Evolutionary conservation across 2,797 vertebrate genomes (phyloP), one percentile per base, ranked within the genome.

Genomic region (Caiman crocodilus): DNA sequence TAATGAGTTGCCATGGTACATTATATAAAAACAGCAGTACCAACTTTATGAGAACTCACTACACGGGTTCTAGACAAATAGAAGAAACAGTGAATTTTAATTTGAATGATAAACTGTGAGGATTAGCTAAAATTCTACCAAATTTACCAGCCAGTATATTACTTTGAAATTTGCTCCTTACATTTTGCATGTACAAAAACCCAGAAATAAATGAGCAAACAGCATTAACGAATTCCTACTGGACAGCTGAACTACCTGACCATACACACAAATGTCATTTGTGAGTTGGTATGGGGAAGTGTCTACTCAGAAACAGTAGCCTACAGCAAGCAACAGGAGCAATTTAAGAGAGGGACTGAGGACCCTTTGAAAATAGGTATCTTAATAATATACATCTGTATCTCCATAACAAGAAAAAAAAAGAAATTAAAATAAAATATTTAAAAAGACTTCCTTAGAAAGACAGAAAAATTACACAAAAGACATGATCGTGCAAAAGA

Each of bases 151-250:
- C 35, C 87, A 87, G 64, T 63, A 90, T 87, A 81, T 63, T 88
- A 78, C 26, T 93, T 96, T 58, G 80, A 94, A 84, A 94, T 90
- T 95, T 94, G 61, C 78, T 95, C 94, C 80, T 88, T 79, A 80
- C 61, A 92, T 80, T 90, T 93, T 78, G 82, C 87, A 84, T 85
- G 61, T 74, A 50, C 4, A 18, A 74, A 91, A 85, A 92, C 82
- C 61, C 74, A 90, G 78, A 94, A 89, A 87, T 57, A 78, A 67
- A 56, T 82, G 67, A 97, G 86, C 90, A 92, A 96, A 64, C 83
- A 77, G 61, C 89, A 94, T 81, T 64, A 96, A 57, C 15, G 4
- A 75, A 94, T 93, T 93, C 77, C 91, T 88, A 78, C 55, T 82
- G 91, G 67, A 77, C 4, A 78, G 73, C 90, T 71, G 90, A 84